These are phyloP conservation scores for Tachyglossus aculeatus DNA, from an alignment of 2,797 vertebrate genomes.

Conservation along the genomic window DNA sequence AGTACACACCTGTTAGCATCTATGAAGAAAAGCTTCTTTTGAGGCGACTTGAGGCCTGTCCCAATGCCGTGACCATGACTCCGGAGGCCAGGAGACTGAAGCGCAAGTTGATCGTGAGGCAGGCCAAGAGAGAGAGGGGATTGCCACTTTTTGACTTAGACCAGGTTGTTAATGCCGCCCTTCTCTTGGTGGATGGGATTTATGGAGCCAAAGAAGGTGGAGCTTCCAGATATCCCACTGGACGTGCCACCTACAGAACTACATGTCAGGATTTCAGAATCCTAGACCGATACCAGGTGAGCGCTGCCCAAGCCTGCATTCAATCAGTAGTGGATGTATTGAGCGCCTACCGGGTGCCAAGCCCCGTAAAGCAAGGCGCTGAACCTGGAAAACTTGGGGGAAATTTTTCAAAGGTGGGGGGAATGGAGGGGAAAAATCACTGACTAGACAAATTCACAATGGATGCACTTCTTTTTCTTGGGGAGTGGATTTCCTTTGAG, in stretches of 20 bases:
- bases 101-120: conserved; percentile 88
- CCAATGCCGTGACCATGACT: conserved; percentile 86
- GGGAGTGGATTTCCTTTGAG: too few relatives aligned
- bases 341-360: neutral
- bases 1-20: conserved; percentile 78
- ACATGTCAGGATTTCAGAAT: conserved; percentile 89
- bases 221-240: conserved; percentile 54
- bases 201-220: conserved; percentile 81
- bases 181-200: conserved; percentile 88
- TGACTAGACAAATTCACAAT: too few relatives aligned
- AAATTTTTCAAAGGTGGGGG: too few relatives aligned
- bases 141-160: conserved; percentile 92
- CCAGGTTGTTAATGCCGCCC: conserved; percentile 83
- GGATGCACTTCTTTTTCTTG: too few relatives aligned
- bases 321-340: neutral
- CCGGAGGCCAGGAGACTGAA: conserved; percentile 87
- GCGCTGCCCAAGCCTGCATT: neutral
- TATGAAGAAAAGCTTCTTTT: conserved; percentile 92
- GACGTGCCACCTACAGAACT: conserved; percentile 78
- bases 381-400: too few relatives aligned
- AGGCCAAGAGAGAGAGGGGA: conserved; percentile 88
- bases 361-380: too few relatives aligned
- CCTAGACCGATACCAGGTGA: conserved; percentile 94
- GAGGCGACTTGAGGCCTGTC: conserved; percentile 86
- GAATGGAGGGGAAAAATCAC: too few relatives aligned